phyloP scores from a whole-genome alignment of 2,797 vertebrate genomes.

The Silurus lanzhouensis region DNA sequence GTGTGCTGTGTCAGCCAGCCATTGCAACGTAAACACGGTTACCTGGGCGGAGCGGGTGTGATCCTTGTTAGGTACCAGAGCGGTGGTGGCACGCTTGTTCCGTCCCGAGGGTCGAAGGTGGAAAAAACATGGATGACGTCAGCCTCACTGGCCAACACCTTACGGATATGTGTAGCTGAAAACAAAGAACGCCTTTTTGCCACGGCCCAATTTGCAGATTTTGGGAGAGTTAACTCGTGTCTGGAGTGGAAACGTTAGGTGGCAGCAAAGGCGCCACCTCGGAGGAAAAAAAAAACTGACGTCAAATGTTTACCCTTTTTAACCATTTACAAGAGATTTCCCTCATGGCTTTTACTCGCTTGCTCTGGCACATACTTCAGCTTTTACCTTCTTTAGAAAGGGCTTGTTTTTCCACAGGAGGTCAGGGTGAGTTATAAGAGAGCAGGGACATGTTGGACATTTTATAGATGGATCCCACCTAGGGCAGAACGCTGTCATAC shows the following conservation, averaged over 20 bases:
- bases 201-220: constrained; percentile 45
- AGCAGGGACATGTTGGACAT: constrained; percentile 65
- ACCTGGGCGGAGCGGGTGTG: constrained; percentile 40
- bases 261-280: constrained; percentile 69
- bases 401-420: constrained; percentile 52
- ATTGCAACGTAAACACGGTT: constrained; percentile 50
- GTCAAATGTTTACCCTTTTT: constrained; percentile 59
- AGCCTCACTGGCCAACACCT: constrained; percentile 60
- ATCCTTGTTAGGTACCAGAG: constrained; percentile 40
- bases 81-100: constrained; percentile 46
- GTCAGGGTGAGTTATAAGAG: constrained; percentile 67
- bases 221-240: constrained; percentile 54
- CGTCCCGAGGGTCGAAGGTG: constrained; percentile 48
- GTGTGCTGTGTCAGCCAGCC: constrained; percentile 59
- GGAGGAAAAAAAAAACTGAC: constrained; percentile 46
- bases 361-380: constrained; percentile 31
- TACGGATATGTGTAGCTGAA: constrained; percentile 58
- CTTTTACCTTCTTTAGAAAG: constrained; percentile 49
- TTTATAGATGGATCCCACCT: constrained; percentile 13
- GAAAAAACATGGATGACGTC: constrained; percentile 76
- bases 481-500: constrained; percentile 28
- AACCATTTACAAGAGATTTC: constrained; percentile 69
- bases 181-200: constrained; percentile 63
- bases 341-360: constrained; percentile 39
- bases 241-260: constrained; percentile 70